Percentiles rank a stretch among this genome's conserved stretches.
These are phyloP conservation scores for Amblyopsis rosae DNA, from an alignment of 2,113 vertebrate species.

Conservation along the genomic window DNA sequence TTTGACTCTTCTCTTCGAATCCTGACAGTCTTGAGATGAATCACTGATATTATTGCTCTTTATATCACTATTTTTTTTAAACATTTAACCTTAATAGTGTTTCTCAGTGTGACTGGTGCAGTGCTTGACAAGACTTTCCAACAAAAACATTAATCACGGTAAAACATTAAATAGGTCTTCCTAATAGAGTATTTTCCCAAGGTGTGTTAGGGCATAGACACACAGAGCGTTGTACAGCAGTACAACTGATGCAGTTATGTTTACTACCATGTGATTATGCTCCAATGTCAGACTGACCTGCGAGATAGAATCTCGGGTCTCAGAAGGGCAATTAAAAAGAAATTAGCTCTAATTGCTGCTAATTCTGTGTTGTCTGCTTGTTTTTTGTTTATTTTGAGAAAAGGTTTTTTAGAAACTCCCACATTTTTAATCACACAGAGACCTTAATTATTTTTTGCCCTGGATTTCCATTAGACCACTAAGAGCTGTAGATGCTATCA, in stretches of 20 bases:
- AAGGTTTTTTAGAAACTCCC: constrained; percentile 77
- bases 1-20: not conserved
- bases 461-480: constrained; percentile 80
- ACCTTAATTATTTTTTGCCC: constrained; percentile 33
- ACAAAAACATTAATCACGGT: too few relatives aligned
- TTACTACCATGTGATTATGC: constrained; percentile 49
- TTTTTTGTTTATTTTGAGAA: constrained; percentile 81
- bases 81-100: not conserved
- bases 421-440: constrained; percentile 78
- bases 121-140: too few relatives aligned
- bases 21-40: not conserved
- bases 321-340: constrained; percentile 74
- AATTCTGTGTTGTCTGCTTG: constrained; percentile 79
- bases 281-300: constrained; percentile 69
- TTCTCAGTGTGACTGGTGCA: not conserved
- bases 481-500: constrained; percentile 88
- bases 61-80: not conserved
- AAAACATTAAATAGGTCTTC: not conserved
- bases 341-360: constrained; percentile 74
- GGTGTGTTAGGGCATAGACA: constrained; percentile 5
- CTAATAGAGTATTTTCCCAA: not conserved
- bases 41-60: not conserved
- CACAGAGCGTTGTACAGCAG: constrained; percentile 29
- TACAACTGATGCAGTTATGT: constrained; percentile 51
- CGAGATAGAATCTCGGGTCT: constrained; percentile 74